A percentile compares a stretch with the other conserved stretches of the same genome.
phyloP scores from a whole-genome alignment of 2,797 vertebrate species.

The Coracias cyanogaster region DNA sequence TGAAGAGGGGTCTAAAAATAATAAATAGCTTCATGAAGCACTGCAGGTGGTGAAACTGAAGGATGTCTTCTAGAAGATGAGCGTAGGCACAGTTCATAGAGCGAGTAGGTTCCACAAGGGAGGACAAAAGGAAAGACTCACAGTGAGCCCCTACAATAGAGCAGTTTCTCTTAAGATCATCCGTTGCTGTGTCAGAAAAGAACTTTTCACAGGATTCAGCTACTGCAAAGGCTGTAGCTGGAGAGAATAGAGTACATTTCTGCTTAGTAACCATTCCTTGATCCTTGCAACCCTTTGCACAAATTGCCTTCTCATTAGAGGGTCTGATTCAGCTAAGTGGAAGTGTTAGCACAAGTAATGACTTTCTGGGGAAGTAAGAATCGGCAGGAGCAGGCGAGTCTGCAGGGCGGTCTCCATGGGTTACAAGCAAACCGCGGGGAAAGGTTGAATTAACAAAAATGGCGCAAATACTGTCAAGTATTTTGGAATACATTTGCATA shows the following conservation, averaged over 20 bases:
- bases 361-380: not conserved
- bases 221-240: not conserved
- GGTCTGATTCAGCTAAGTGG: constrained; percentile 26
- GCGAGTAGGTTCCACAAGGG: not conserved
- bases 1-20: not conserved
- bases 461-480: not conserved
- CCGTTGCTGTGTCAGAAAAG: not conserved
- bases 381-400: not conserved
- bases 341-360: not conserved
- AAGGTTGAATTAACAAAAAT: not conserved
- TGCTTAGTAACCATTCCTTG: not conserved
- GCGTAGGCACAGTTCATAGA: not conserved
- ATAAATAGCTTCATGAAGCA: not conserved
- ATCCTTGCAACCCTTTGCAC: not conserved
- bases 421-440: not conserved
- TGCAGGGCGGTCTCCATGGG: not conserved
- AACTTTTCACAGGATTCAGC: not conserved
- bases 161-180: not conserved
- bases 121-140: not conserved
- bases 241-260: not conserved
- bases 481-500: not conserved
- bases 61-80: not conserved
- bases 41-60: not conserved
- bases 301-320: not conserved
- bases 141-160: not conserved